Conservation (phyloP, 2,113 vertebrate species). For the Psittacula cyanocephala region DNA sequence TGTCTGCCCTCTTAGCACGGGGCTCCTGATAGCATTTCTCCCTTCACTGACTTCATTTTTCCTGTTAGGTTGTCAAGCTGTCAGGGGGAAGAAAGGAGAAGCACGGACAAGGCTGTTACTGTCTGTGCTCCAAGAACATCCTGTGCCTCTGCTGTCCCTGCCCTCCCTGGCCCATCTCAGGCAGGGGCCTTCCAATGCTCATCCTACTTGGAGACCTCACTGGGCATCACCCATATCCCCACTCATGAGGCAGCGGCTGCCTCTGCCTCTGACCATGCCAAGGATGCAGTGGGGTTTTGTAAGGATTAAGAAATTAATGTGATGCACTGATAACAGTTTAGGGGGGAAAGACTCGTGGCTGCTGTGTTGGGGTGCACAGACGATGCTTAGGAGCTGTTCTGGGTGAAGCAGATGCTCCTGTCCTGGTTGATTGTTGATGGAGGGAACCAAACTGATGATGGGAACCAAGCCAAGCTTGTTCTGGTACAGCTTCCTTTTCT, state of each 20-base stretch:
- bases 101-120: background rate
- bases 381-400: background rate
- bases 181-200: background rate
- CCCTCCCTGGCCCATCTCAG: background rate
- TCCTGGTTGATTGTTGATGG: slow-evolving; percentile 19
- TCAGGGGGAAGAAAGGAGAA: slow-evolving; percentile 45
- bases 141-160: background rate
- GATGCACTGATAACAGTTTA: background rate
- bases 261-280: background rate
- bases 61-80: slow-evolving; percentile 70
- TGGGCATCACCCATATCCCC: background rate
- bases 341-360: background rate
- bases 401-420: slow-evolving; percentile 18
- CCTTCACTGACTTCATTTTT: slow-evolving; percentile 71
- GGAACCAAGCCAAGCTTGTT: slow-evolving; percentile 35
- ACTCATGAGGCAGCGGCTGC: background rate
- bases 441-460: background rate
- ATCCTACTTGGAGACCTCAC: background rate
- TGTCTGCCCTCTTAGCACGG: slow-evolving; percentile 72
- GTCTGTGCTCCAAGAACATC: background rate
- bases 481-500: slow-evolving; percentile 6
- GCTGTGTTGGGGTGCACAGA: background rate
- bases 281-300: background rate
- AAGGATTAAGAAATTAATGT: background rate
- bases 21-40: slow-evolving; percentile 72